Conservation (phyloP, 2,113 vertebrate genomes). For the Rhodinocichla rosea region DNA sequence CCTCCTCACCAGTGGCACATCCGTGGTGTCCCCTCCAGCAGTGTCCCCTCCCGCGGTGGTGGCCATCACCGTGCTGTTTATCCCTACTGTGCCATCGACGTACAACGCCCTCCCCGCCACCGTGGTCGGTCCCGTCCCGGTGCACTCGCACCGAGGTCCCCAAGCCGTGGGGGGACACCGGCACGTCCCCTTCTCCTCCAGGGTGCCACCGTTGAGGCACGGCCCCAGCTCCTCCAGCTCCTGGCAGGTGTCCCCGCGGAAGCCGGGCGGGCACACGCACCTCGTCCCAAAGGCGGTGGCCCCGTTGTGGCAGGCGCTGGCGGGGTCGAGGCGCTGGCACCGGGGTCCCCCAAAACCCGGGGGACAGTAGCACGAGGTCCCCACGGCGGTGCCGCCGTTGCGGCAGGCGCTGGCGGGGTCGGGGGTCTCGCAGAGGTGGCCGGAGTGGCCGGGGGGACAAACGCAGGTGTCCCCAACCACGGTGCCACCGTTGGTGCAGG, state of each 20-base stretch:
- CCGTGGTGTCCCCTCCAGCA: background rate
- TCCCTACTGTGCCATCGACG: fast-evolving
- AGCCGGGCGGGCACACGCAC: background rate
- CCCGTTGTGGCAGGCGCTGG: background rate
- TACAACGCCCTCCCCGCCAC: fast-evolving
- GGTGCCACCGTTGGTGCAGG: background rate
- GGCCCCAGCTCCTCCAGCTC: fast-evolving
- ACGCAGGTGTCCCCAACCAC: background rate
- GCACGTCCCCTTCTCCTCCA: background rate
- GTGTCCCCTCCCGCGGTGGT: fast-evolving
- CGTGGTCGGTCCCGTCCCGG: fast-evolving
- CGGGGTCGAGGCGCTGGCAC: background rate
- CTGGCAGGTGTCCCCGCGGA: background rate
- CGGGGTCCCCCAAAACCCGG: background rate
- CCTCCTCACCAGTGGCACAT: fast-evolving
- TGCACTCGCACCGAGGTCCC: background rate
- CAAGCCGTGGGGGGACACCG: background rate
- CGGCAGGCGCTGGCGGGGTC: background rate
- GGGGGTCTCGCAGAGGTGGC: fast-evolving
- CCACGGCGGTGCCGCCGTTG: background rate
- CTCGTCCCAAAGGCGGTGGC: background rate
- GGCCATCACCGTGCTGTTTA: fast-evolving
- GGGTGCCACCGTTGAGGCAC: background rate
- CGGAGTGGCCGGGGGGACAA: background rate
- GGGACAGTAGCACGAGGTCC: background rate